A percentile compares a stretch with the other conserved stretches of the same genome.
Evolutionary conservation across 1,140 invertebrate genomes (phyloP).

Genomic region (Lepidurus packardi): DNA sequence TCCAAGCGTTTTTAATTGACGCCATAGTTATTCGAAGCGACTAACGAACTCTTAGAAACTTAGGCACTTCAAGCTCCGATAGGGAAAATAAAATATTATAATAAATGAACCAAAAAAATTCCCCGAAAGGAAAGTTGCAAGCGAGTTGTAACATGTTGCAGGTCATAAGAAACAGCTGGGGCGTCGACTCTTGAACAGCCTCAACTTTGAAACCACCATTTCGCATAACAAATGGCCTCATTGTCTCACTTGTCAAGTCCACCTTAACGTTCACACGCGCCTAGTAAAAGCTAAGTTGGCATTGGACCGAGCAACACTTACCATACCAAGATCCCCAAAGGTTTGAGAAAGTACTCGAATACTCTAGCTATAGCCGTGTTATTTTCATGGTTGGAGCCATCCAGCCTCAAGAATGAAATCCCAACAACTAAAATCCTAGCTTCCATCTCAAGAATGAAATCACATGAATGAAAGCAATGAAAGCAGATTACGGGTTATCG

Average conservation of each 20-base stretch:
- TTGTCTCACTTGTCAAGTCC: not conserved
- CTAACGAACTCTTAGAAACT: not conserved
- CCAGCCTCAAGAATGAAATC: no score
- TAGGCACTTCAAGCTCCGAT: not conserved
- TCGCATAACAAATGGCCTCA: conserved; percentile 8
- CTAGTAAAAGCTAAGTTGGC: not conserved
- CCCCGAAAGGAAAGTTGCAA: not conserved
- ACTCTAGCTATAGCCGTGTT: no score
- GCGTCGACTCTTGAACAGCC: not conserved
- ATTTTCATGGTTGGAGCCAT: no score
- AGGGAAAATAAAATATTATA: not conserved
- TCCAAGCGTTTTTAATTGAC: not conserved
- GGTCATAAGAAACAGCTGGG: not conserved
- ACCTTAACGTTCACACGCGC: not conserved
- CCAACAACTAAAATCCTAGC: no score
- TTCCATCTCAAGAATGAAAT: no score
- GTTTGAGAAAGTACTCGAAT: not conserved
- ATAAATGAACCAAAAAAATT: not conserved
- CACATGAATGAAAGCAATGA: no score
- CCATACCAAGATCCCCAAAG: not conserved
- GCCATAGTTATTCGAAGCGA: not conserved
- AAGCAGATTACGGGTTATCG: no score
- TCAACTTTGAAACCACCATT: not conserved
- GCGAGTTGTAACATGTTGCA: not conserved
- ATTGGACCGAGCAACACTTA: conserved; percentile 3